Conservation (phyloP, 2,113 vertebrate species). For the Tylochromis polylepis region DNA sequence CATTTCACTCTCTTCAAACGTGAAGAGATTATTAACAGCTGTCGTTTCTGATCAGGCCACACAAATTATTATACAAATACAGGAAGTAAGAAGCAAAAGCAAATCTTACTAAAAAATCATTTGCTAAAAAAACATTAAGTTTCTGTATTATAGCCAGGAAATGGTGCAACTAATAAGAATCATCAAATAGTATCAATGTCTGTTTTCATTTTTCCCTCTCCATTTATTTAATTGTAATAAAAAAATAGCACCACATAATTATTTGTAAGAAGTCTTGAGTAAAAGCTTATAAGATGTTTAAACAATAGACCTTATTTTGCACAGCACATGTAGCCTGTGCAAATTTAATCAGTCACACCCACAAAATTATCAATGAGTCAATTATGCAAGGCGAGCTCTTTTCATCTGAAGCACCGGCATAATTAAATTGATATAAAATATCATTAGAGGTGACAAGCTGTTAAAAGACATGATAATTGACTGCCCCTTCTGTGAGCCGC, state of each 20-base stretch:
- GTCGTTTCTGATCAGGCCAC: background rate
- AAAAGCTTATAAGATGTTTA: background rate
- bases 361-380: slow-evolving; percentile 45
- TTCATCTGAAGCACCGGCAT: slow-evolving; percentile 46
- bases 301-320: slow-evolving; percentile 20
- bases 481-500: background rate
- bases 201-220: background rate
- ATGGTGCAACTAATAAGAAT: background rate
- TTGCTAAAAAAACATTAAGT: background rate
- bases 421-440: slow-evolving; percentile 63
- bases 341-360: slow-evolving; percentile 48
- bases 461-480: slow-evolving; percentile 45
- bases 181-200: background rate
- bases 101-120: background rate
- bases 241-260: background rate
- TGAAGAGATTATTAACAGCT: background rate
- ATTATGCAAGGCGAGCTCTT: slow-evolving; percentile 49
- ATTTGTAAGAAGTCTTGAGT: background rate
- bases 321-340: background rate
- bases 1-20: background rate
- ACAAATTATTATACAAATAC: background rate
- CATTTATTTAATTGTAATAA: background rate
- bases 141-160: background rate
- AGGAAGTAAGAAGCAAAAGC: background rate
- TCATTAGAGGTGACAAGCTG: slow-evolving; percentile 58